Conservation (phyloP, 2,113 vertebrate genomes). For the Charina bottae region DNA sequence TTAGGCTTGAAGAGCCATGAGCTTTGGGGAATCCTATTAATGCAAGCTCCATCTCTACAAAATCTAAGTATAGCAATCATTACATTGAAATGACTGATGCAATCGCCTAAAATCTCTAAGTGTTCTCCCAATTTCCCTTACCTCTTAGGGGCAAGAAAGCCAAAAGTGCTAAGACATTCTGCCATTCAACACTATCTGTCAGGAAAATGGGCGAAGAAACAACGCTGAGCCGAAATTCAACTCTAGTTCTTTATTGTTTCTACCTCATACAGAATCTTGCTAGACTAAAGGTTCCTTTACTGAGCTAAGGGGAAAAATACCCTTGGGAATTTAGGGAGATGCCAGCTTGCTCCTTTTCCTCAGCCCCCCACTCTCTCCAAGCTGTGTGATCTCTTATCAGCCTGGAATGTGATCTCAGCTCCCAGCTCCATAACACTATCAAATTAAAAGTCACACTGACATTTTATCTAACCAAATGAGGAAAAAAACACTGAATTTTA, state of each 20-base stretch:
- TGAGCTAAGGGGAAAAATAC: no score
- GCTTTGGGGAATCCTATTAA: constrained; percentile 25
- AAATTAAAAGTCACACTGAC: constrained; percentile 59
- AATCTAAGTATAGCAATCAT: constrained; percentile 36
- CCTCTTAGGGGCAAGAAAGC: constrained; percentile 41
- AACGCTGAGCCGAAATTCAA: no score
- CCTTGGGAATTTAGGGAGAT: no score
- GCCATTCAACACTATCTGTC: constrained; percentile 53
- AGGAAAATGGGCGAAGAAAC: no score
- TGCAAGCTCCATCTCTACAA: constrained; percentile 45
- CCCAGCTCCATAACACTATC: no score
- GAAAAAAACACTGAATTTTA: constrained; percentile 50
- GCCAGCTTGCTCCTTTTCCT: no score
- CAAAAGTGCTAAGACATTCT: constrained; percentile 41
- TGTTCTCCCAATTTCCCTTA: constrained; percentile 39
- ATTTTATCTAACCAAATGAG: constrained; percentile 57
- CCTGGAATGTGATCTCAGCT: no score
- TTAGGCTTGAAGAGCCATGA: background rate
- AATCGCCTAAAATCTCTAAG: constrained; percentile 43
- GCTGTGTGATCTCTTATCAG: no score
- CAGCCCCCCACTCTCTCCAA: no score
- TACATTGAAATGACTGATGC: constrained; percentile 30
- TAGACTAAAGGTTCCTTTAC: no score
- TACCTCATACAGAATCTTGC: no score
- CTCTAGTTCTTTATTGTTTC: no score